A percentile compares a stretch with the other conserved stretches of the same genome.
These are phyloP conservation scores for Helicoverpa zea DNA, from an alignment of 1,140 invertebrate species.

Conservation along the genomic window DNA sequence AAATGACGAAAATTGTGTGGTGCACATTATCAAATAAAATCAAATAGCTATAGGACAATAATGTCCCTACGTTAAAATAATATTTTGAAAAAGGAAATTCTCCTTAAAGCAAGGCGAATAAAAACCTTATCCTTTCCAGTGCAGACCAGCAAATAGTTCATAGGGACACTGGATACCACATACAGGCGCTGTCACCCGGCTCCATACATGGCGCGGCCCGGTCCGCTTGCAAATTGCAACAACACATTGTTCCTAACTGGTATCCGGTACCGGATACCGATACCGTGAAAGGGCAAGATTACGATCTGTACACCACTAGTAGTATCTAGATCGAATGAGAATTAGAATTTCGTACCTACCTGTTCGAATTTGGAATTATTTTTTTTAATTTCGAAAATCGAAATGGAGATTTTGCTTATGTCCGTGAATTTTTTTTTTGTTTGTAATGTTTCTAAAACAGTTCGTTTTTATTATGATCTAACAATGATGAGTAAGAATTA, in stretches of 20 bases:
- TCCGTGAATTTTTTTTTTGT: not conserved
- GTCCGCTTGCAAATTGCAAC: slow-evolving; percentile 77
- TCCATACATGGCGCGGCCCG: slow-evolving; percentile 69
- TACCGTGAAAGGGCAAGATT: slow-evolving; percentile 43
- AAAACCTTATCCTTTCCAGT: slow-evolving; percentile 27
- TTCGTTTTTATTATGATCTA: not conserved
- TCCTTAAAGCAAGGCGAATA: not conserved
- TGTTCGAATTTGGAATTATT: not conserved
- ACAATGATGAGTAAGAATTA: not conserved
- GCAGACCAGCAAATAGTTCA: slow-evolving; percentile 35
- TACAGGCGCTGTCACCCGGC: slow-evolving; percentile 6
- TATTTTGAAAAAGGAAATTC: not conserved
- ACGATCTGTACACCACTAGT: slow-evolving; percentile 44
- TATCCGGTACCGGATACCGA: slow-evolving; percentile 54
- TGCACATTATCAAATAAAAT: not conserved
- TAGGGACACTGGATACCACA: slow-evolving; percentile 31
- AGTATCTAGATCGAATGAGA: slow-evolving; percentile 44
- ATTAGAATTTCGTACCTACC: slow-evolving; percentile 34
- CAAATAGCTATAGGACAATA: no score
- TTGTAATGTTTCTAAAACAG: not conserved
- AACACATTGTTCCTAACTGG: slow-evolving; percentile 72
- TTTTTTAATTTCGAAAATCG: slow-evolving; percentile 28
- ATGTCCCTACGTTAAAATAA: no score
- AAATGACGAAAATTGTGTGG: not conserved
- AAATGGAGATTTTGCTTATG: slow-evolving; percentile 3